These are phyloP conservation scores for Dasyprocta punctata DNA, from an alignment of 2,113 vertebrate genomes.

Conservation along the genomic window DNA sequence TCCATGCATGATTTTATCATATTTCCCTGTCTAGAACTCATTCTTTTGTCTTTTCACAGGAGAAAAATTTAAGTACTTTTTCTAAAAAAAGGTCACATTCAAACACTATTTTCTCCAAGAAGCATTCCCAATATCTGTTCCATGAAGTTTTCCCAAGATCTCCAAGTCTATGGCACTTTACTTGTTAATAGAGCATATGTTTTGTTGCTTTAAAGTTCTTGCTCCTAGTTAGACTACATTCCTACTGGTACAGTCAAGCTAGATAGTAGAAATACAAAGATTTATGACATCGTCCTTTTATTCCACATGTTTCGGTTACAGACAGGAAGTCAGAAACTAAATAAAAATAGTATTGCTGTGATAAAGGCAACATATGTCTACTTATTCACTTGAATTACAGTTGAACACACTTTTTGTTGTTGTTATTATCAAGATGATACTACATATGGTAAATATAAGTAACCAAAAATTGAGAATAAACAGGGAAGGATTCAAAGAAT, in stretches of 20 bases:
- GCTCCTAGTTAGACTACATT: neutral
- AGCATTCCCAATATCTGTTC: neutral
- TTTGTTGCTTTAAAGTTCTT: neutral
- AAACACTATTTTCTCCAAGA: slow-evolving; percentile 33
- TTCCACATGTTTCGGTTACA: slow-evolving; percentile 8
- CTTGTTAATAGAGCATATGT: neutral
- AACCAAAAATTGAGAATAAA: neutral
- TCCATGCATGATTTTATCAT: neutral
- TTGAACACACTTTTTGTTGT: neutral
- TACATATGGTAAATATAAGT: neutral
- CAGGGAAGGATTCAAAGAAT: neutral
- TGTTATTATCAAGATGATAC: neutral
- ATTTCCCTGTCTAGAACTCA: neutral
- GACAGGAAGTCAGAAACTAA: slow-evolving; percentile 30
- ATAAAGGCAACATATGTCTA: neutral
- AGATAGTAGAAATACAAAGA: neutral
- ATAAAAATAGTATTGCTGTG: neutral
- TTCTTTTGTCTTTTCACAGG: neutral
- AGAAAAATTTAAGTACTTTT: neutral
- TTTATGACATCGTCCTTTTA: neutral
- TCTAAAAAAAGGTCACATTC: neutral
- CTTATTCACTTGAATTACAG: slow-evolving; percentile 23
- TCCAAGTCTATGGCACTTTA: neutral
- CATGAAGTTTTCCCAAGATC: neutral
- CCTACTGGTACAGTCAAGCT: neutral